Base-by-base conservation (phyloP, 2,797 vertebrate species). In the Arremon brunneinucha region DNA sequence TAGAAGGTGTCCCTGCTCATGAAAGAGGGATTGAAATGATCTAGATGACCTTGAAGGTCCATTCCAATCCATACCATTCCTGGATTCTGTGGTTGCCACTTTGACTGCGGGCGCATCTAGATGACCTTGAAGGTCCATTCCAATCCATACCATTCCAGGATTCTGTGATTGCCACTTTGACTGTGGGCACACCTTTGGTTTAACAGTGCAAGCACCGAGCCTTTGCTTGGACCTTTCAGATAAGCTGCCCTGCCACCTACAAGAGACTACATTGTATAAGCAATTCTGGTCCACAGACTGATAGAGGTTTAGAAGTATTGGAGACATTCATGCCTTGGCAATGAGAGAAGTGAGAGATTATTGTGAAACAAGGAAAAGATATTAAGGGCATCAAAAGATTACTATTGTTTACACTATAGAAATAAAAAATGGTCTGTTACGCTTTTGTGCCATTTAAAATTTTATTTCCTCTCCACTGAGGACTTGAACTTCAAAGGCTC, bases 291-390 rank as follows among this genome's bases (percentile, higher is more conserved):
- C n/a, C 37, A 14, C 28, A 41, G 37, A 46, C 14, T 53, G 28
- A 26, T 23, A 72, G 39, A 57, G 53, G n/a, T 87, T 74, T 64
- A 64, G 67, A 84, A 43, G 30, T 27, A 6, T 4, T 59, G 30
- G 37, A 62, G 53, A 9, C 0, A 0, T 59, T 83, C 7, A 0
- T 50, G 18, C 26, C 52, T 78, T 53, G 27, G 47, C 60, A 84
- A 12, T 46, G 39, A 69, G n/a, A 81, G 23, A 88, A 81, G 26
- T 34, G 13, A 43, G 20, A 64, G 11, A 18, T 39, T 81, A 17
- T 22, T 70, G 26, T 9, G 32, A 28, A 87, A n/a, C 30, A 43
- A 47, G 26, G 32, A 59, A 57, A 83, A 93, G 4, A 23, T 17
- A 30, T 21, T 46, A 14, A 39, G 37, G n/a, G 59, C 18, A n/a